Conservation (phyloP, 2,888 invertebrate species). For the Neocrepidodera transversa region DNA sequence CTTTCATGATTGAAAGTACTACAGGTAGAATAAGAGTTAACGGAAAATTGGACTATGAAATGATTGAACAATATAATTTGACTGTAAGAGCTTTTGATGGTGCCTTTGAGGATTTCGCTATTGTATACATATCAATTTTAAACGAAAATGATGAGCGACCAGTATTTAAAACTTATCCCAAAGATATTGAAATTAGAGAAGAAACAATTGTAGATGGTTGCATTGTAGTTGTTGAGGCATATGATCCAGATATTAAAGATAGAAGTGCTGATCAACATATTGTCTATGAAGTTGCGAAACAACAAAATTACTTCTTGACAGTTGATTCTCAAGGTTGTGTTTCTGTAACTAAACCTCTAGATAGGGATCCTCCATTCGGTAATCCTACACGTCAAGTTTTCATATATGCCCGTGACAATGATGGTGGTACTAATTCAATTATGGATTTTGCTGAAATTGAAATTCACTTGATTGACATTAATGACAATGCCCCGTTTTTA, state of each 20-base stretch:
- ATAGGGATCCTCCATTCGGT: conserved; percentile 89
- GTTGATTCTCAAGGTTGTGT: conserved; percentile 82
- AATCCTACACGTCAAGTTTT: conserved; percentile 79
- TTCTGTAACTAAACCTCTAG: conserved; percentile 75
- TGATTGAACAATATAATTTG: conserved; percentile 82
- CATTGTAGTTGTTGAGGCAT: conserved; percentile 76
- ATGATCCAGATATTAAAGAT: conserved; percentile 86
- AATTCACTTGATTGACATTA: conserved; percentile 79
- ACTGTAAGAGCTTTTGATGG: conserved; percentile 86
- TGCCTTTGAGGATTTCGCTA: conserved; percentile 80
- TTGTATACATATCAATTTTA: conserved; percentile 83
- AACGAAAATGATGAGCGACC: conserved; percentile 95
- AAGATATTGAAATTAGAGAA: conserved; percentile 82
- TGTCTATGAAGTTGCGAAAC: conserved; percentile 75
- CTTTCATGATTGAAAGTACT: conserved; percentile 83
- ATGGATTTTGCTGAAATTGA: conserved; percentile 73
- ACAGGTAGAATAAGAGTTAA: conserved; percentile 88
- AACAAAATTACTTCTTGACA: conserved; percentile 73
- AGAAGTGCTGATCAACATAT: conserved; percentile 78
- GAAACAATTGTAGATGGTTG: conserved; percentile 75
- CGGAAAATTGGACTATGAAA: conserved; percentile 81
- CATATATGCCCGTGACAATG: conserved; percentile 79
- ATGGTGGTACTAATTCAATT: conserved; percentile 70
- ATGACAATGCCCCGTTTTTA: conserved; percentile 92
- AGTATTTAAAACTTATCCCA: conserved; percentile 74